Evolutionary conservation across 2,888 invertebrate genomes (phyloP).

Genomic region (Lypha dubia): DNA sequence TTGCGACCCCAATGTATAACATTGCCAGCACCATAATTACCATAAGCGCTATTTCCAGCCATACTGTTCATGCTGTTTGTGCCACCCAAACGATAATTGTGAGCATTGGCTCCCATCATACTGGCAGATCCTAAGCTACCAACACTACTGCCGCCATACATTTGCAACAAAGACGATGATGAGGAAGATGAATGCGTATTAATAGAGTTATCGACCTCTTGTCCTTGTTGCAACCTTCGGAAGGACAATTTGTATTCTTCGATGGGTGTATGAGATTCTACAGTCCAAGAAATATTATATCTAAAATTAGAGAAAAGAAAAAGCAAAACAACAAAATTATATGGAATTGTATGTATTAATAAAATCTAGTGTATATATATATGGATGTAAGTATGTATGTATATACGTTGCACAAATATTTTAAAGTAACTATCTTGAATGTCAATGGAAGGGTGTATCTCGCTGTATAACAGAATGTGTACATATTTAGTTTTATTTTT

Average conservation of each 20-base stretch:
- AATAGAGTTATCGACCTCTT: conserved; percentile 83
- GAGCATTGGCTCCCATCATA: conserved; percentile 75
- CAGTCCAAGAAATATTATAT: conserved; percentile 88
- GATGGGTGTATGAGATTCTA: conserved; percentile 87
- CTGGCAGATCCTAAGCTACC: conserved; percentile 62
- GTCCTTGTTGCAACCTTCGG: conserved; percentile 86
- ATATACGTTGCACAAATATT: conserved; percentile 61
- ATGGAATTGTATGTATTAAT: conserved; percentile 44
- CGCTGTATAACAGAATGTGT: neutral
- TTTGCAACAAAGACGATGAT: conserved; percentile 80
- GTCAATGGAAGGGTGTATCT: conserved; percentile 22
- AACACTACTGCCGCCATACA: conserved; percentile 76
- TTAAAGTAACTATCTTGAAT: conserved; percentile 31
- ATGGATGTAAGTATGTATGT: too few relatives aligned
- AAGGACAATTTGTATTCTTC: conserved; percentile 88
- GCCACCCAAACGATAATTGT: conserved; percentile 80
- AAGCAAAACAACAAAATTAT: conserved; percentile 11
- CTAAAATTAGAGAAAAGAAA: conserved; percentile 79
- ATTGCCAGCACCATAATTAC: conserved; percentile 79
- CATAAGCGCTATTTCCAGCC: conserved; percentile 75
- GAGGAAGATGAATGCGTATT: conserved; percentile 81
- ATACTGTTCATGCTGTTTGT: conserved; percentile 74
- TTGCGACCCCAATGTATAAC: conserved; percentile 83
- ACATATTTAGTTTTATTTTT: conserved; percentile 45
- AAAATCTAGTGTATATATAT: too few relatives aligned